These are phyloP conservation scores for Brachyhypopomus gauderio DNA, from an alignment of 2,113 vertebrate species.

Conservation along the genomic window DNA sequence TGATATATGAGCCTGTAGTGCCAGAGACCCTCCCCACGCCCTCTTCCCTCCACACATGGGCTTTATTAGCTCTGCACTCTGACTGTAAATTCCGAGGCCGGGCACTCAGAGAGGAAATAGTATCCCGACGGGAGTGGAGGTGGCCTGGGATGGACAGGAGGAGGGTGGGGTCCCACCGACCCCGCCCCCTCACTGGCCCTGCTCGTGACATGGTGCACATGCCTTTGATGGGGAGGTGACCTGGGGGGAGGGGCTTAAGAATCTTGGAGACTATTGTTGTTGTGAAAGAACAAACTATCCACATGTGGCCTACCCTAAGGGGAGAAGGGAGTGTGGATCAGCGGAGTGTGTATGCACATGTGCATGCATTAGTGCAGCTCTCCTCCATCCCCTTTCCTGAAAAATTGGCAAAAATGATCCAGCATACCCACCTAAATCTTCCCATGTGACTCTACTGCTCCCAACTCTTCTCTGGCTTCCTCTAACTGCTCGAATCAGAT, in stretches of 20 bases:
- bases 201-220: slow-evolving; percentile 47
- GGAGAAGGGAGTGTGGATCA: neutral
- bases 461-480: too few relatives aligned
- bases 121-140: slow-evolving; percentile 44
- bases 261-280: slow-evolving; percentile 8
- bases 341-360: neutral
- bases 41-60: slow-evolving; percentile 73
- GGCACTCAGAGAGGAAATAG: slow-evolving; percentile 60
- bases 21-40: slow-evolving; percentile 65
- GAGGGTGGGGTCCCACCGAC: slow-evolving; percentile 32
- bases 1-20: slow-evolving; percentile 34
- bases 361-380: neutral
- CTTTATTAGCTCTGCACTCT: slow-evolving; percentile 73
- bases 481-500: too few relatives aligned
- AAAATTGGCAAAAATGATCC: too few relatives aligned
- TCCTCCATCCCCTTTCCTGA: neutral
- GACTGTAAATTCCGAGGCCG: slow-evolving; percentile 72
- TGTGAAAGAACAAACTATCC: neutral
- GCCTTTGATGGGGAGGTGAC: slow-evolving; percentile 40
- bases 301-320: neutral
- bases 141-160: slow-evolving; percentile 50
- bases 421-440: too few relatives aligned
- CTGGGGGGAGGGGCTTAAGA: neutral
- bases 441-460: too few relatives aligned
- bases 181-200: slow-evolving; percentile 46